phyloP scores from a whole-genome alignment of 2,113 vertebrate species.

The Scalopus aquaticus region DNA sequence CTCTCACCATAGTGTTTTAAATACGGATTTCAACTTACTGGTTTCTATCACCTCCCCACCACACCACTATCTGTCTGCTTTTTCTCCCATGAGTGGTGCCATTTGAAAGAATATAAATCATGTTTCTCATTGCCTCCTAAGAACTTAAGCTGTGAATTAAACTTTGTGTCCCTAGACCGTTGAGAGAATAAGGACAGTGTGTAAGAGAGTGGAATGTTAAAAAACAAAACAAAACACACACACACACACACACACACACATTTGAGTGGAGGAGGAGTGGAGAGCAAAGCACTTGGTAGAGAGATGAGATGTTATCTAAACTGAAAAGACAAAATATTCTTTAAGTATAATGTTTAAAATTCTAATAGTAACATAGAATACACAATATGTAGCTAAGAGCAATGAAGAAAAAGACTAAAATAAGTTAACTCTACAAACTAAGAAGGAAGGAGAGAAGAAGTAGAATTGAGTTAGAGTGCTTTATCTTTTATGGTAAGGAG shows the following conservation, averaged over 20 bases:
- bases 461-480: not conserved
- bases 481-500: not conserved
- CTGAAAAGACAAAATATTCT: not conserved
- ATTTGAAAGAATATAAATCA: not conserved
- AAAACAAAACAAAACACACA: not conserved
- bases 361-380: not conserved
- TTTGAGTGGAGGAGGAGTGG: not conserved
- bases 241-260: too few species aligned
- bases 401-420: slow-evolving; percentile 4
- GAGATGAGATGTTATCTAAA: not conserved
- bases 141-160: not conserved
- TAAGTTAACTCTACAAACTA: slow-evolving; percentile 2
- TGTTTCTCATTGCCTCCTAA: not conserved
- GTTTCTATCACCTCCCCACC: not conserved
- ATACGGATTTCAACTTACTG: not conserved
- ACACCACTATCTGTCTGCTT: not conserved
- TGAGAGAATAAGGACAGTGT: not conserved
- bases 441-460: not conserved
- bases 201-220: not conserved
- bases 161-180: not conserved
- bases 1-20: not conserved
- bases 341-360: slow-evolving; percentile 21
- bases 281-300: not conserved
- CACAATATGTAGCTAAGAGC: too few species aligned
- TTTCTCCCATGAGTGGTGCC: not conserved